These are phyloP conservation scores for Aurelia aurita DNA, from an alignment of 30 jellyfish, hydroid and myxozoan species.

Conservation along the genomic window DNA sequence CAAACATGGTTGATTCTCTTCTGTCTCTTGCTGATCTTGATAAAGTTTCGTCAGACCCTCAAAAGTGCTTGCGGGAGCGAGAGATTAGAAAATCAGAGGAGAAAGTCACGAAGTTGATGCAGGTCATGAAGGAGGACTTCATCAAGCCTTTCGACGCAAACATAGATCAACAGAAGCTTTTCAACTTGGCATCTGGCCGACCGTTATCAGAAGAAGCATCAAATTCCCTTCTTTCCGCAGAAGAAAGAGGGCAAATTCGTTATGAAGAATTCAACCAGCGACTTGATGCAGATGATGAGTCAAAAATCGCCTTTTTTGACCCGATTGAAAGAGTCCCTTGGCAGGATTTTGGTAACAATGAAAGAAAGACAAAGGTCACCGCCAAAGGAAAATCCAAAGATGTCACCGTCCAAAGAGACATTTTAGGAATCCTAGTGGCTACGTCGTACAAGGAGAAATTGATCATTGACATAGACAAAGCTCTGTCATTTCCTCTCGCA, in stretches of 20 bases:
- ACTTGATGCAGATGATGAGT: too few species aligned
- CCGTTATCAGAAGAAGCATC: constrained; percentile 38
- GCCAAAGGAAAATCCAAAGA: constrained; percentile 17
- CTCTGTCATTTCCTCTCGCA: constrained; percentile 36
- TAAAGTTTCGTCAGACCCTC: constrained; percentile 16
- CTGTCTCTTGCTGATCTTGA: constrained; percentile 27
- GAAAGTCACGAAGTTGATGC: constrained; percentile 4
- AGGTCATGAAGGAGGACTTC: constrained; percentile 51
- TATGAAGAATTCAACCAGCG: neutral
- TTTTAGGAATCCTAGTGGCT: constrained; percentile 9
- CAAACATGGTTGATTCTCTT: constrained; percentile 42
- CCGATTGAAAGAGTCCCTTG: constrained; percentile 61
- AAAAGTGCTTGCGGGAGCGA: constrained; percentile 42
- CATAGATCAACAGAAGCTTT: constrained; percentile 32
- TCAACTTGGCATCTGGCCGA: constrained; percentile 53
- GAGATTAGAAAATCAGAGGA: constrained; percentile 48
- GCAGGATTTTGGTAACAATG: constrained; percentile 1
- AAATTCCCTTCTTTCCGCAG: constrained; percentile 4
- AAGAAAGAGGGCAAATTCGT: neutral
- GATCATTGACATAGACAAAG: constrained; percentile 43
- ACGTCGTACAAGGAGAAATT: constrained; percentile 9
- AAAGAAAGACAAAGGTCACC: constrained; percentile 14
- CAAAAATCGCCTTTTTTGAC: too few species aligned
- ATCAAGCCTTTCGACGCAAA: constrained; percentile 34
- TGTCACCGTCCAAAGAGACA: constrained; percentile 23